Base-by-base conservation (phyloP, 2,888 invertebrate species). In the Agriotes lineatus region DNA sequence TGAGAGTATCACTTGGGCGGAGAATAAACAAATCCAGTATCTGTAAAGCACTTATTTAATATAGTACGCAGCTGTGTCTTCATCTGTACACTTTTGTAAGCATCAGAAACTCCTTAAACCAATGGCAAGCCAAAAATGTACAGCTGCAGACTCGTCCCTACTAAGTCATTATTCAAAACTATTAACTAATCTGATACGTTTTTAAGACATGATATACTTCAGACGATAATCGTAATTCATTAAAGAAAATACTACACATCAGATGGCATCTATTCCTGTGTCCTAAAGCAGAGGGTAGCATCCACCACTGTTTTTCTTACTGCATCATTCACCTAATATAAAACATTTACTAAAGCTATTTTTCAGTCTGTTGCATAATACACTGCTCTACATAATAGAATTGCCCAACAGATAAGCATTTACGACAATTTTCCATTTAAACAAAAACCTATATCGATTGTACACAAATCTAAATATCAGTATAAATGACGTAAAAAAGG, bases 1-100 rank as follows among this genome's bases (percentile, higher is more conserved):
- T 58, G 42, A 68, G 48, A 58, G 42, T 60, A 66, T 62, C 63
- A 63, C 68, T 62, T 52, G 62, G 68, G 68, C 57, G 67, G 61
- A 67, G 44, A 66, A 56, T 52, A 68, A 68, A 62, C 57, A 45
- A 48, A 64, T 64, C 58, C 58, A 25, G 64, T 64, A 52, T 14
- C 42, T 62, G 52, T 54, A 64, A 64, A 64, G 64, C 64, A 64
- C 64, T 64, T 64, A 64, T 56, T 48, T 35, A 33, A 58, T 22
- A 25, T 54, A 35, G 48, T 56, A 56, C 14, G 12, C 56, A 52
- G 25, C 37, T 52, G 37, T 22, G 37, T n/a, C 39, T n/a, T 18
- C 45, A 45, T 10, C 35, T 48, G 35, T 22, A 25, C 44, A 18
- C 25, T 58, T 44, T 48, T 48, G 20, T 22, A 52, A 6, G 18